A percentile compares a stretch with the other conserved stretches of the same genome.
phyloP scores from a whole-genome alignment of 2,797 vertebrate genomes.

The Decapterus maruadsi region DNA sequence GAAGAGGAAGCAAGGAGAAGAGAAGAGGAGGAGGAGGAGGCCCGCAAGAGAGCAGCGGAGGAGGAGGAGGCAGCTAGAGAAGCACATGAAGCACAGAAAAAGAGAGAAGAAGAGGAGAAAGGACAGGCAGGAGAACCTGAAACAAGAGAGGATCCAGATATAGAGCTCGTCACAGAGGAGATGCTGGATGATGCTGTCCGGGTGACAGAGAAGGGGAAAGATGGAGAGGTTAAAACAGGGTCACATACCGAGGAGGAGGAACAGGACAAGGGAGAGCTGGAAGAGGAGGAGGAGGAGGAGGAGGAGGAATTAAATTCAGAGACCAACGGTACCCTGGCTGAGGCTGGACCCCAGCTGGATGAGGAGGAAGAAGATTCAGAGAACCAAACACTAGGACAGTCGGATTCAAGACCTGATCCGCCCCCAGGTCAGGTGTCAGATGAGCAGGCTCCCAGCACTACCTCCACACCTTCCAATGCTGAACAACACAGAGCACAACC shows the following conservation, averaged over 20 bases:
- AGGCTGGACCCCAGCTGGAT: slow-evolving; percentile 76
- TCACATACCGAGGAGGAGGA: slow-evolving; percentile 46
- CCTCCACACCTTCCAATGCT: slow-evolving; percentile 21
- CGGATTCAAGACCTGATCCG: slow-evolving; percentile 6
- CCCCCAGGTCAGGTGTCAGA: slow-evolving; percentile 37
- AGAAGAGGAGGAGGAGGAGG: slow-evolving; percentile 71
- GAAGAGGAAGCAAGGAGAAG: slow-evolving; percentile 70
- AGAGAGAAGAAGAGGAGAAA: slow-evolving; percentile 69
- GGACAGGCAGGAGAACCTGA: slow-evolving; percentile 58
- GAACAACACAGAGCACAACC: slow-evolving; percentile 55
- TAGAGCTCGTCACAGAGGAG: slow-evolving; percentile 75
- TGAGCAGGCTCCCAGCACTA: slow-evolving; percentile 12
- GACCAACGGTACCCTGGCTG: slow-evolving; percentile 66
- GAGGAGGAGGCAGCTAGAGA: slow-evolving; percentile 59
- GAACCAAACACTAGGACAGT: slow-evolving; percentile 51
- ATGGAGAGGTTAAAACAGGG: slow-evolving; percentile 33
- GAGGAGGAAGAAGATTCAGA: slow-evolving; percentile 56
- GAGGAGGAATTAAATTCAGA: slow-evolving; percentile 50
- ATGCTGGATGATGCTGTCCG: slow-evolving; percentile 58
- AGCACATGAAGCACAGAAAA: slow-evolving; percentile 72
- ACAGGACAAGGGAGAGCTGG: slow-evolving; percentile 49
- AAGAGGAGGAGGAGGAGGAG: slow-evolving; percentile 66
- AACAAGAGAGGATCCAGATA: slow-evolving; percentile 70
- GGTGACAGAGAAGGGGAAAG: slow-evolving; percentile 26
- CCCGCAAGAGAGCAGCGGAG: slow-evolving; percentile 38